These are phyloP conservation scores for Drosophila ficusphila DNA, from an alignment of 1,140 invertebrate species.

Conservation along the genomic window DNA sequence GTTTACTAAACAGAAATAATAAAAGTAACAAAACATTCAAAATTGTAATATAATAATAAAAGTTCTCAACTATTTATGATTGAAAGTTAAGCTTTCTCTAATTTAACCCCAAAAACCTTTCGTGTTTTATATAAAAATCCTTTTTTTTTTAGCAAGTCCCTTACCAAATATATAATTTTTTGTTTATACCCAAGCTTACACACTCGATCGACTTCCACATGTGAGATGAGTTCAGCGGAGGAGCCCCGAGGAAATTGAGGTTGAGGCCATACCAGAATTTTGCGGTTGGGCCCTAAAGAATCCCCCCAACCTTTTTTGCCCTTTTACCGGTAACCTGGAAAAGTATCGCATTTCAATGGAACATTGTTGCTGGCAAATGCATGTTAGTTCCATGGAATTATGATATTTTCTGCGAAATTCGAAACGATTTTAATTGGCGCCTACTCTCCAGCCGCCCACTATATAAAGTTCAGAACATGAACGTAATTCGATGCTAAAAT, in stretches of 20 bases:
- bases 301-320: neutral
- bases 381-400: conserved; percentile 80
- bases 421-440: conserved; percentile 80
- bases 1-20: too few species aligned
- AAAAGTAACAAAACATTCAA: too few species aligned
- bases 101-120: neutral
- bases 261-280: conserved; percentile 51
- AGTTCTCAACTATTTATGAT: too few species aligned
- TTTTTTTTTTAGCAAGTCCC: neutral
- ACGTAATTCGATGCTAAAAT: conserved; percentile 73
- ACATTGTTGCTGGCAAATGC: conserved; percentile 59
- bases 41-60: too few species aligned
- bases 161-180: conserved; percentile 64
- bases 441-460: conserved; percentile 66
- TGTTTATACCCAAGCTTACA: conserved; percentile 73
- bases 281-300: conserved; percentile 33
- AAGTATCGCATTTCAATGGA: conserved; percentile 75
- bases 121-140: neutral
- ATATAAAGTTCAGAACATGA: conserved; percentile 46
- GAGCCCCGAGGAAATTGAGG: conserved; percentile 37
- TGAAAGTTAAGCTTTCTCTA: too few species aligned
- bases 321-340: conserved; percentile 15
- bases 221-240: conserved; percentile 19
- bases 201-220: conserved; percentile 64
- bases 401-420: conserved; percentile 77